These are phyloP conservation scores for Lithophane socia DNA, from an alignment of 2,888 invertebrate species.

Conservation along the genomic window DNA sequence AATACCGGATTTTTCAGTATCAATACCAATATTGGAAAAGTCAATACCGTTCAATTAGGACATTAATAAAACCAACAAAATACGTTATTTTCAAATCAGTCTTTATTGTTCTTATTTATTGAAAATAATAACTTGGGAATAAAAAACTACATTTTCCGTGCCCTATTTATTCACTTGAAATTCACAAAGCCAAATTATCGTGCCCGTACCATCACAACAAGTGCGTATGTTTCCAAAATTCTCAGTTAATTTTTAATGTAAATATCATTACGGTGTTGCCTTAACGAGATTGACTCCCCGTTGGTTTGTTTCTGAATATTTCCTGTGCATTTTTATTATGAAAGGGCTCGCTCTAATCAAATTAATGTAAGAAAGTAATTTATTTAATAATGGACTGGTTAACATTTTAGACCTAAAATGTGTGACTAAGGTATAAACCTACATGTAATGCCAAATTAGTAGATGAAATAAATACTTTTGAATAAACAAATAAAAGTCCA, in stretches of 20 bases:
- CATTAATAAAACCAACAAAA: too few species aligned
- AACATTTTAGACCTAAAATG: slow-evolving; percentile 27
- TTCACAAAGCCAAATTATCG: not conserved
- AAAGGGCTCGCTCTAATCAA: slow-evolving; percentile 57
- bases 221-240: slow-evolving; percentile 67
- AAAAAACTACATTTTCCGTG: not conserved
- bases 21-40: too few species aligned
- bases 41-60: too few species aligned
- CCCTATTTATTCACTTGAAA: not conserved
- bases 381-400: slow-evolving; percentile 45
- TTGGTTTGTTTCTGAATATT: slow-evolving; percentile 74
- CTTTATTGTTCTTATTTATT: too few species aligned
- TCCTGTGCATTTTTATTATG: slow-evolving; percentile 66
- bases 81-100: too few species aligned
- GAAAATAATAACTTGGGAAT: not conserved
- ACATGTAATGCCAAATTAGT: not conserved
- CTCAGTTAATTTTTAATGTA: slow-evolving; percentile 82
- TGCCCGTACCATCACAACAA: slow-evolving; percentile 3
- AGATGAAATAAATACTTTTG: too few species aligned
- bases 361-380: slow-evolving; percentile 57
- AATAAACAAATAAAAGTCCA: not conserved
- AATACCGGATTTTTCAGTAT: too few species aligned
- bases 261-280: slow-evolving; percentile 82
- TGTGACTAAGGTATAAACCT: not conserved
- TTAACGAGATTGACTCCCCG: slow-evolving; percentile 82